These are phyloP conservation scores for Scalopus aquaticus DNA, from an alignment of 2,113 vertebrate species.

Conservation along the genomic window DNA sequence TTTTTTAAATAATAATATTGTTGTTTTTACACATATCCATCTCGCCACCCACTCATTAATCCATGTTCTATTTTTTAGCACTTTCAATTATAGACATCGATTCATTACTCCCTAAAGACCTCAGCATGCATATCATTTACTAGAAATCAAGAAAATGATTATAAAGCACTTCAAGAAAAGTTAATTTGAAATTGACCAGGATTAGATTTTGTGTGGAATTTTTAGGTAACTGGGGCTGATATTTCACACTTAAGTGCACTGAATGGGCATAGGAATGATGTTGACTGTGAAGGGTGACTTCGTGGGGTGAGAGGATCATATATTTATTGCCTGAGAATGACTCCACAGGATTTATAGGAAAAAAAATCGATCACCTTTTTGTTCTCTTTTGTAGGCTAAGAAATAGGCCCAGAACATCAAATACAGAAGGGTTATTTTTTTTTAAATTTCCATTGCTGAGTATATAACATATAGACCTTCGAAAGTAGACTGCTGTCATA, in stretches of 20 bases:
- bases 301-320: background rate
- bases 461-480: background rate
- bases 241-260: background rate
- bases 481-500: background rate
- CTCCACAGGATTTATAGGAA: background rate
- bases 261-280: background rate
- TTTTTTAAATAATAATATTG: too few relatives aligned
- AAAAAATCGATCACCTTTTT: background rate
- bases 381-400: background rate
- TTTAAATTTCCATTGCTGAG: background rate
- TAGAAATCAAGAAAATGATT: slow-evolving; percentile 7
- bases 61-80: background rate
- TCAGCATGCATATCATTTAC: background rate
- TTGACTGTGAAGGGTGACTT: background rate
- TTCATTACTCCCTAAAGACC: background rate
- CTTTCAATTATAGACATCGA: background rate
- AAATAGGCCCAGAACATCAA: background rate
- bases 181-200: background rate
- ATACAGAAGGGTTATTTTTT: background rate
- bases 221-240: background rate
- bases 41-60: background rate
- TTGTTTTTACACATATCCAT: background rate
- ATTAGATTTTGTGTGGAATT: background rate
- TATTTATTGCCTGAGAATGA: background rate
- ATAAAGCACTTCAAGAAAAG: background rate